These are phyloP conservation scores for Rhagophthalmus giganteus DNA, from an alignment of 2,888 invertebrate species.

Conservation along the genomic window DNA sequence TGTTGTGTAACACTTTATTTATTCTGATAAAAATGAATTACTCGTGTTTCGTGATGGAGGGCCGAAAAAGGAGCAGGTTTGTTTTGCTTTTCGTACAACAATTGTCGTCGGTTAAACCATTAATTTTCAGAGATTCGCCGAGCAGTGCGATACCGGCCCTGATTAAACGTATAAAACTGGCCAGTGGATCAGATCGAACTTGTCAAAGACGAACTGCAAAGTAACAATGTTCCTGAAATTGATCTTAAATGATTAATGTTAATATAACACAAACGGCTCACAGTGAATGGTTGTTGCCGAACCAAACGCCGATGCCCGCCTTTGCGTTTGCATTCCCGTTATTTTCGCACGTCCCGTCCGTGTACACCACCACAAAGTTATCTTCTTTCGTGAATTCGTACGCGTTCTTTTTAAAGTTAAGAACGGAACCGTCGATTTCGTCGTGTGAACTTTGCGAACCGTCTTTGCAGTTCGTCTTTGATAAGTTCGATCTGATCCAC, in stretches of 20 bases:
- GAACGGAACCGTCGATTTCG: not conserved
- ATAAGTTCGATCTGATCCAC: not conserved
- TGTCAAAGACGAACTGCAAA: not conserved
- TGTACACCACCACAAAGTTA: conserved; percentile 71
- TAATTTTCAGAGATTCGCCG: not conserved
- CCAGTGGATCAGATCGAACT: not conserved
- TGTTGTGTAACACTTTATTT: too few relatives aligned
- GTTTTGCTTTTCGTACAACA: not conserved
- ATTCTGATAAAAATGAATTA: too few relatives aligned
- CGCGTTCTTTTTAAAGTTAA: not conserved
- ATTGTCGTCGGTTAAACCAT: too few relatives aligned
- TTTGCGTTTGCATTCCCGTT: conserved; percentile 78
- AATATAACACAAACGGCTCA: conserved; percentile 46
- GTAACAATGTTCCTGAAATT: conserved; percentile 65
- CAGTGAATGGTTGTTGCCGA: conserved; percentile 71
- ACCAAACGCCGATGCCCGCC: conserved; percentile 94
- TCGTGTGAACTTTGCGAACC: not conserved
- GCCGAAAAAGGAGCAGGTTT: not conserved
- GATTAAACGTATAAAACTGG: conserved; percentile 1
- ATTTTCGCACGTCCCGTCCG: conserved; percentile 69
- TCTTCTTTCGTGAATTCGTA: conserved; percentile 39
- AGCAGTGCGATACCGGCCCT: not conserved
- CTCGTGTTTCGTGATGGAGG: not conserved
- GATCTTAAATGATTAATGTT: not conserved
- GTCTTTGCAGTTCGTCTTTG: not conserved